Evolutionary conservation across 2,888 invertebrate genomes (phyloP).

Genomic region (Lepidocyrtoides sp.): DNA sequence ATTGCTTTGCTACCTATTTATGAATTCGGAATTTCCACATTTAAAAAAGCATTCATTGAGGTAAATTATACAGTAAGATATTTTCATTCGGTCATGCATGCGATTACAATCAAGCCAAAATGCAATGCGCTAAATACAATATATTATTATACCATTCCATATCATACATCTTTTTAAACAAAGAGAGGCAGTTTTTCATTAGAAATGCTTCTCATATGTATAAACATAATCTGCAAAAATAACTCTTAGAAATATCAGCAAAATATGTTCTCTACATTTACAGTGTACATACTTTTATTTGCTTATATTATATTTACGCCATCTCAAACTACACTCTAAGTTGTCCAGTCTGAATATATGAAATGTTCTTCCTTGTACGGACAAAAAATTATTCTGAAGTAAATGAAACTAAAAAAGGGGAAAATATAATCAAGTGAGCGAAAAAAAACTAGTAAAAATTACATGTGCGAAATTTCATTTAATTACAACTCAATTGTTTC

Average conservation of each 20-base stretch:
- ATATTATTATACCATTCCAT: neutral
- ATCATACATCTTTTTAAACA: slow-evolving; percentile 7
- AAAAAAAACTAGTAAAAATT: slow-evolving; percentile 53
- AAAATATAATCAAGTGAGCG: slow-evolving; percentile 47
- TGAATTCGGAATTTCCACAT: slow-evolving; percentile 37
- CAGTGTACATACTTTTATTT: neutral
- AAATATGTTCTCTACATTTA: neutral
- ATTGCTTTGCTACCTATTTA: slow-evolving; percentile 10
- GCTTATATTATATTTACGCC: slow-evolving; percentile 13
- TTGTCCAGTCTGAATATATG: slow-evolving; percentile 40
- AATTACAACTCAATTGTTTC: slow-evolving; percentile 75
- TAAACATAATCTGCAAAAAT: neutral
- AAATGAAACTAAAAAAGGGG: neutral
- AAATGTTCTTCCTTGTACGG: neutral
- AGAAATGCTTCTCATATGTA: neutral
- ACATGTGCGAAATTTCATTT: slow-evolving; percentile 75
- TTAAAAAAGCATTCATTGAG: slow-evolving; percentile 42
- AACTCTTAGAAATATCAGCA: neutral
- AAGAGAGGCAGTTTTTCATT: slow-evolving; percentile 16
- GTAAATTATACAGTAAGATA: slow-evolving; percentile 37
- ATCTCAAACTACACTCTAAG: slow-evolving; percentile 60
- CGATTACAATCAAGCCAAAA: slow-evolving; percentile 16
- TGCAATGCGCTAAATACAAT: neutral
- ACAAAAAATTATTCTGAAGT: neutral
- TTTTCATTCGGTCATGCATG: slow-evolving; percentile 24